These are phyloP conservation scores for Morinoia aosen DNA, from an alignment of 2,888 invertebrate genomes.

Conservation along the genomic window DNA sequence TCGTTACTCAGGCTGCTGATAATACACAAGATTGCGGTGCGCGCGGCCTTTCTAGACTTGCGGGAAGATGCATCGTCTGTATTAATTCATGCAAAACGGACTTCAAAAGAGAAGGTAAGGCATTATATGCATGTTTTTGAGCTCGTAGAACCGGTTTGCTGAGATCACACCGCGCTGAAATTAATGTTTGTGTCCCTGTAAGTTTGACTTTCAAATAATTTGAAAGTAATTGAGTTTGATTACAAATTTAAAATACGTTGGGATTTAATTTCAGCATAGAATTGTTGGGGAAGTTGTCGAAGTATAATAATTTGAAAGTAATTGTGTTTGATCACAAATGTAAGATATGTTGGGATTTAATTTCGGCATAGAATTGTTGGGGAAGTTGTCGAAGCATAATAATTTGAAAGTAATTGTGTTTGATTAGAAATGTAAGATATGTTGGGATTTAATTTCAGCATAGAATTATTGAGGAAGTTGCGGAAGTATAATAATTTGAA, in stretches of 20 bases:
- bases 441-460: not conserved
- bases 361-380: not conserved
- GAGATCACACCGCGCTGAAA: not conserved
- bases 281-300: not conserved
- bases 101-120: not conserved
- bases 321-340: not conserved
- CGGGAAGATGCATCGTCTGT: not conserved
- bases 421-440: not conserved
- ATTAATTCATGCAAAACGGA: not conserved
- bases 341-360: not conserved
- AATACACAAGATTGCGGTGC: not conserved
- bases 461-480: not conserved
- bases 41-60: not conserved
- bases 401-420: not conserved
- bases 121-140: not conserved
- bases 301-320: not conserved
- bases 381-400: not conserved
- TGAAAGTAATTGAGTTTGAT: not conserved
- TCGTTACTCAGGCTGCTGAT: not conserved
- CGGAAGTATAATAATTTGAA: not conserved
- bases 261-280: not conserved
- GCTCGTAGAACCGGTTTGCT: not conserved
- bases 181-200: not conserved
- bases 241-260: not conserved
- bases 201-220: not conserved